These are phyloP conservation scores for Acrocephalus scirpaceus DNA, from an alignment of 2,797 vertebrate genomes.

Conservation along the genomic window DNA sequence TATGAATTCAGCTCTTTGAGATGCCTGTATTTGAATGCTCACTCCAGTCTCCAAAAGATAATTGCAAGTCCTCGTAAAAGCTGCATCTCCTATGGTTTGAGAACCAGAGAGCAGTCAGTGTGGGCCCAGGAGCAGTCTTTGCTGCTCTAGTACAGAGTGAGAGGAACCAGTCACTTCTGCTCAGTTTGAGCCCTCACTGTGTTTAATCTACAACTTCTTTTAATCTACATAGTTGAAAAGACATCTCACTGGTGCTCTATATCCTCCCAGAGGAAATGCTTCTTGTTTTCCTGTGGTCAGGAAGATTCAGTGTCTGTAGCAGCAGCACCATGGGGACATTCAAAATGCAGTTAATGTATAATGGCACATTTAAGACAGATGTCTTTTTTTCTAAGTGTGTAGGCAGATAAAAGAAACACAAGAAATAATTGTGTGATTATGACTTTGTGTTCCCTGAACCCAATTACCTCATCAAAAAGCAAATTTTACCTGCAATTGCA, in stretches of 20 bases:
- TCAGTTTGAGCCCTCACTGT: neutral
- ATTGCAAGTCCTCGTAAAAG: neutral
- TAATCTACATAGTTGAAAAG: neutral
- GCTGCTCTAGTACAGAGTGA: neutral
- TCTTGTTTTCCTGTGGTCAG: neutral
- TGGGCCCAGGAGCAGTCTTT: neutral
- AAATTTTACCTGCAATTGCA: neutral
- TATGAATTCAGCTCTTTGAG: neutral
- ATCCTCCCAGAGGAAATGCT: neutral
- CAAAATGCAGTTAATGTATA: conserved; percentile 4
- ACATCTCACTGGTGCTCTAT: neutral
- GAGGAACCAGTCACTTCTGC: neutral
- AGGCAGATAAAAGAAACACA: neutral
- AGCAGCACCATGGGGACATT: neutral
- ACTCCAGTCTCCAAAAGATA: neutral
- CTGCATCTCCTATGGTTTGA: neutral
- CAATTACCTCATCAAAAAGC: conserved; percentile 41
- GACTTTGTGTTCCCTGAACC: neutral
- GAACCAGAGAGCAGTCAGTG: neutral
- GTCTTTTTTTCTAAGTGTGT: neutral
- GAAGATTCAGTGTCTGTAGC: neutral
- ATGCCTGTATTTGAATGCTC: neutral
- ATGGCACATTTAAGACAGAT: neutral
- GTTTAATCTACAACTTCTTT: neutral
- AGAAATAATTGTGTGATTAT: conserved; percentile 40